Evolutionary conservation across 2,113 vertebrate species (phyloP).

Genomic region (Malurus alboscapulatus): DNA sequence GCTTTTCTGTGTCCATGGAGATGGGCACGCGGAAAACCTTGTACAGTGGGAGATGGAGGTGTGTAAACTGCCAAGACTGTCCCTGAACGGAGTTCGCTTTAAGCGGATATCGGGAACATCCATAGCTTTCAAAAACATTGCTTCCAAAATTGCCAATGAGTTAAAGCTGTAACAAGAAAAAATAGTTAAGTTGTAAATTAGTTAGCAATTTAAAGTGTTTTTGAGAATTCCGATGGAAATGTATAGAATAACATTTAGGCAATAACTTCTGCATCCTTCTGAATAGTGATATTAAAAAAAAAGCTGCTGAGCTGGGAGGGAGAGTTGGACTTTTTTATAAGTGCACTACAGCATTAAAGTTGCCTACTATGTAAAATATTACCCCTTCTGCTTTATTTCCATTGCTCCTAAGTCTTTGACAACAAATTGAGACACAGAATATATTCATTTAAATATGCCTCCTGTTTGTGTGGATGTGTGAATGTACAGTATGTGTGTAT

Average conservation of each 20-base stretch:
- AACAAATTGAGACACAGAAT: constrained; percentile 64
- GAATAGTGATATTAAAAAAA: constrained; percentile 83
- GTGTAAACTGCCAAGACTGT: constrained; percentile 97
- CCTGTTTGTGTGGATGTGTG: constrained; percentile 72
- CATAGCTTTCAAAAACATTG: constrained; percentile 99
- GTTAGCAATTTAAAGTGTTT: constrained; percentile 87
- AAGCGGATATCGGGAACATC: constrained; percentile 98
- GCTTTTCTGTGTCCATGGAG: constrained; percentile 94
- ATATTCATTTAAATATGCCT: constrained; percentile 68
- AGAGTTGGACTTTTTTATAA: constrained; percentile 80
- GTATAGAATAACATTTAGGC: constrained; percentile 96
- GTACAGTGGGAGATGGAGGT: constrained; percentile 99
- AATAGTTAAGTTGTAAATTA: constrained; percentile 92
- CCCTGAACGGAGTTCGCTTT: constrained; percentile 97
- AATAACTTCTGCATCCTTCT: constrained; percentile 92
- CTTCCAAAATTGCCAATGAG: constrained; percentile 99
- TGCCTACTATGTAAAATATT: constrained; percentile 79
- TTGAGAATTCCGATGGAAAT: constrained; percentile 83
- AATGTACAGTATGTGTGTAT: constrained; percentile 72
- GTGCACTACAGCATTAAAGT: constrained; percentile 88
- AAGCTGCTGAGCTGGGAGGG: constrained; percentile 77
- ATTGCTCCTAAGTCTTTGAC: constrained; percentile 69
- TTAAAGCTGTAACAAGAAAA: constrained; percentile 92
- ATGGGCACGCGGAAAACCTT: constrained; percentile 89
- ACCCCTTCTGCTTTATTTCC: constrained; percentile 79